Evolutionary conservation across 1,140 invertebrate genomes (phyloP), one percentile per base, ranked within the genome.

Genomic region (Papilio polyxenes): DNA sequence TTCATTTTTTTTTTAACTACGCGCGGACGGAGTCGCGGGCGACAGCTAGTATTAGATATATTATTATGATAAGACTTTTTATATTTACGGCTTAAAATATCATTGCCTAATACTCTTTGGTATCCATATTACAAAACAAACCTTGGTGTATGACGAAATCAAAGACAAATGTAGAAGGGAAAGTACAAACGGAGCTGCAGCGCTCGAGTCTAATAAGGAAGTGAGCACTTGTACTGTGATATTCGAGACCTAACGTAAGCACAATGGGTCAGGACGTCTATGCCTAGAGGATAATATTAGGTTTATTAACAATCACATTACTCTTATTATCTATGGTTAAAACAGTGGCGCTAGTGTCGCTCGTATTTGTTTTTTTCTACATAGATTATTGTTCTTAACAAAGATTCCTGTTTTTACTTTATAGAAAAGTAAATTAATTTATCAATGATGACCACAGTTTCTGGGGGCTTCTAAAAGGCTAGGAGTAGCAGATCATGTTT

Each of bases 111-210:
- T 65, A 72, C 23, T 72, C 13, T 37, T 23, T 37, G 65, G 13
- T 72, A 20, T 3, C 23, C 6, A 9, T 23, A 23, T 23, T 31
- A 65, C 20, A 23, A 23, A 11, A 11, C 9, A 10, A 65, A 65
- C 7, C 59, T 62, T 62, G 3, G 9, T 65, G 31, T 31, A 69
- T 72, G 65, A 17, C 65, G 65, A 72, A 37, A 72, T 40, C 65
- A 72, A 72, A 72, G 65, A 72, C 65, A 72, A 72, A 72, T 20
- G 13, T 72, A 72, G 23, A 72, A 72, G 13, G 65, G 65, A 72
- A 72, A 72, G 65, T 72, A 72, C 65, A 72, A 72, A 72, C 31
- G 65, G 65, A 72, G 31, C 65, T 17, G 8, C 65, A 59, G 23
- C 65, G 31, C 62, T 69, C 11, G 31, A 20, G n/a, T 6, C n/a